Percentiles rank a stretch among this genome's conserved stretches.
These are phyloP conservation scores for Parthenolecanium corni DNA, from an alignment of 2,888 invertebrate species.

Conservation along the genomic window DNA sequence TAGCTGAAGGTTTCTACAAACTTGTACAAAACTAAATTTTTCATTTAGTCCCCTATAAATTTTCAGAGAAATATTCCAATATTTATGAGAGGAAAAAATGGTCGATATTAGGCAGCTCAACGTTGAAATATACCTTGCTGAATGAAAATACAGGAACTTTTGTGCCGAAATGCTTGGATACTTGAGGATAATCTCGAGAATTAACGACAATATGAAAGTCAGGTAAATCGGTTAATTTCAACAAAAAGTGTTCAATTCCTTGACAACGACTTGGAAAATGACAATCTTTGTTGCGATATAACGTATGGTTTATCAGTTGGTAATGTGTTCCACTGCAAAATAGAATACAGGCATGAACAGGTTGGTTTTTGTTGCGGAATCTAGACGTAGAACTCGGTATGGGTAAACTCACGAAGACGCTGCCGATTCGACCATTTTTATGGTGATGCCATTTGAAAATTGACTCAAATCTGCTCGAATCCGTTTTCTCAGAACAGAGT, in stretches of 20 bases:
- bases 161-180: slow-evolving; percentile 49
- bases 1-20: background rate
- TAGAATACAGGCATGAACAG: slow-evolving; percentile 17
- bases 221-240: slow-evolving; percentile 56
- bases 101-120: no score
- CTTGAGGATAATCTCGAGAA: slow-evolving; percentile 86
- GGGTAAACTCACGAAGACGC: slow-evolving; percentile 39
- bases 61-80: no score
- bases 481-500: background rate
- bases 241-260: slow-evolving; percentile 80
- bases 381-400: background rate
- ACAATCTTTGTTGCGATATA: slow-evolving; percentile 73
- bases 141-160: slow-evolving; percentile 85
- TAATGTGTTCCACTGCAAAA: slow-evolving; percentile 41
- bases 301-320: slow-evolving; percentile 65
- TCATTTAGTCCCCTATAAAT: background rate
- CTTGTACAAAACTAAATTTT: background rate
- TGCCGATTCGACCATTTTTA: slow-evolving; percentile 51
- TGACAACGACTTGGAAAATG: slow-evolving; percentile 86
- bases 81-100: no score
- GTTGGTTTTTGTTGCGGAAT: slow-evolving; percentile 17
- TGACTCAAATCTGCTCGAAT: slow-evolving; percentile 51
- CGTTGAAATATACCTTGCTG: slow-evolving; percentile 67
- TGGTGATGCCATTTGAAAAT: slow-evolving; percentile 59
- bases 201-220: slow-evolving; percentile 80